Percentiles rank a stretch among this genome's conserved stretches.
Evolutionary conservation across 1,140 invertebrate species (phyloP).

Genomic region (Oscheius sp.): DNA sequence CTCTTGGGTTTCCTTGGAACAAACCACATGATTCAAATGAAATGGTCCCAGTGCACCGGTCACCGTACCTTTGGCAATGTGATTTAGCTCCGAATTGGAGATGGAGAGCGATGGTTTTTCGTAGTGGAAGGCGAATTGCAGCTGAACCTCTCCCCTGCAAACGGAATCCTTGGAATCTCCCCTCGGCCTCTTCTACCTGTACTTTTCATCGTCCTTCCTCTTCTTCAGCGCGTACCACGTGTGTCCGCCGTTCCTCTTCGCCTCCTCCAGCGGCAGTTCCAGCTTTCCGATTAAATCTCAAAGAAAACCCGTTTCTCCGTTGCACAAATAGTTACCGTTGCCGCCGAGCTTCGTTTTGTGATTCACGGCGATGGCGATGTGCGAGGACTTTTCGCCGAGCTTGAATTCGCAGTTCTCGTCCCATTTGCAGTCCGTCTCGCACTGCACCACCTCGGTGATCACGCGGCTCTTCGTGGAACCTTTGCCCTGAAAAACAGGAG

Average conservation of each 20-base stretch:
- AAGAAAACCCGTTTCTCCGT: no score
- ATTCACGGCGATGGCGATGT: constrained; percentile 16
- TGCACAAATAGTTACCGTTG: background rate
- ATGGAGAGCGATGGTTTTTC: constrained; percentile 23
- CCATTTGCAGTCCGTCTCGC: constrained; percentile 19
- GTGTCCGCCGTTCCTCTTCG: constrained; percentile 8
- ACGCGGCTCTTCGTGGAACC: constrained; percentile 19
- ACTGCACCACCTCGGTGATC: background rate
- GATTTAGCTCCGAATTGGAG: constrained; percentile 12
- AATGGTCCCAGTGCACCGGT: no score
- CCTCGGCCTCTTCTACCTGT: background rate
- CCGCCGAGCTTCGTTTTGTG: constrained; percentile 15
- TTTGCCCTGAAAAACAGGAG: constrained; percentile 18
- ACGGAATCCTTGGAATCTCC: background rate
- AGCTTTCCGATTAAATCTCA: constrained; percentile 16
- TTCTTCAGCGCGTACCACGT: constrained; percentile 33
- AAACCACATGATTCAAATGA: background rate
- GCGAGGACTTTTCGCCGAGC: constrained; percentile 18
- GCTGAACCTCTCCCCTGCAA: constrained; percentile 34
- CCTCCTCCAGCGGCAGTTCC: constrained; percentile 15
- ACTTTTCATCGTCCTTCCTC: constrained; percentile 27
- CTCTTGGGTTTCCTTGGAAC: no score
- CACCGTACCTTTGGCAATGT: constrained; percentile 7
- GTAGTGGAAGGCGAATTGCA: constrained; percentile 23
- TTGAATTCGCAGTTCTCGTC: constrained; percentile 33